phyloP scores from a whole-genome alignment of 92 coral and sea anemone species.

The Actinernus sp. region DNA sequence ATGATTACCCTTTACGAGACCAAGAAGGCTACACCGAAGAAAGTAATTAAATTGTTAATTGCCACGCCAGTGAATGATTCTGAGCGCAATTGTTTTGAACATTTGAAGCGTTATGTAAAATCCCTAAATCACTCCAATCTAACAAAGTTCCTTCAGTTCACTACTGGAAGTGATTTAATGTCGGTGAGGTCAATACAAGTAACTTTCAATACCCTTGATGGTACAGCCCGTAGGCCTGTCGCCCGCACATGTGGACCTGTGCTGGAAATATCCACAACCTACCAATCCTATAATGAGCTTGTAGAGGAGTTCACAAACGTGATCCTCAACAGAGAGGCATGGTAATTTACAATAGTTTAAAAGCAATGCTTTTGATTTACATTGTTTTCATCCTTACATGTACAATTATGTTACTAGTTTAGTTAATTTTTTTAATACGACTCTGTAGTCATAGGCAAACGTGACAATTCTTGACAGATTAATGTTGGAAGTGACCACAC shows the following conservation, averaged over 20 bases:
- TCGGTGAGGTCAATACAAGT: constrained; percentile 31
- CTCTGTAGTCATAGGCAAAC: no score
- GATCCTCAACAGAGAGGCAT: constrained; percentile 39
- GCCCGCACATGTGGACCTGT: constrained; percentile 51
- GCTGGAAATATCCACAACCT: constrained; percentile 45
- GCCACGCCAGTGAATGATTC: constrained; percentile 19
- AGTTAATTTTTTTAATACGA: no score
- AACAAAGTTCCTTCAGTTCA: constrained; percentile 34
- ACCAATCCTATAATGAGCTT: constrained; percentile 49
- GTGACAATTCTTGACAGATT: no score
- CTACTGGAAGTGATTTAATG: constrained; percentile 48
- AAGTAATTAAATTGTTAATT: constrained; percentile 7
- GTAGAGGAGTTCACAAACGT: constrained; percentile 48
- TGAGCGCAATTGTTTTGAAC: constrained; percentile 37
- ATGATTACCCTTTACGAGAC: constrained; percentile 18
- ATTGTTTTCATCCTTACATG: no score
- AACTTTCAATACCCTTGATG: constrained; percentile 36
- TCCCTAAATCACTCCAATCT: constrained; percentile 28
- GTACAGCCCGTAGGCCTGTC: constrained; percentile 31
- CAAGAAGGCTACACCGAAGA: constrained; percentile 23
- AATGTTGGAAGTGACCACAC: no score
- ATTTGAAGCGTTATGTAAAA: constrained; percentile 39
- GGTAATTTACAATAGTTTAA: constrained; percentile 41
- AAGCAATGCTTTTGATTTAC: no score
- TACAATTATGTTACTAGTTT: no score